Percentiles rank a stretch among this genome's conserved stretches.
These are phyloP conservation scores for Psilanteris sp. DNA, from an alignment of 1,140 invertebrate species.

Conservation along the genomic window DNA sequence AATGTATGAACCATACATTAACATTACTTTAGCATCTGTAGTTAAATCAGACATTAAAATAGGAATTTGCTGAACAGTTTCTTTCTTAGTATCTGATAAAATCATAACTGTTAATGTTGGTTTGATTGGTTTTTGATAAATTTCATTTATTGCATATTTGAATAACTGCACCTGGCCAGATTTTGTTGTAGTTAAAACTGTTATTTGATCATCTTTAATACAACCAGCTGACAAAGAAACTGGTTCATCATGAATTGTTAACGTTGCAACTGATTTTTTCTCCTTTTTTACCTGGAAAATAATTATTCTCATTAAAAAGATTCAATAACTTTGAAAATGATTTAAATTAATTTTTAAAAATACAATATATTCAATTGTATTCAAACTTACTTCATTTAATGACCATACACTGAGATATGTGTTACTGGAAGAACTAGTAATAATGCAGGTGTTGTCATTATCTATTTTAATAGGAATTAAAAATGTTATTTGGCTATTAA, in stretches of 20 bases:
- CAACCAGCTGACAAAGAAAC: constrained; percentile 71
- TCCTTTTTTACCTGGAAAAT: constrained; percentile 69
- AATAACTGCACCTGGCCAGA: constrained; percentile 89
- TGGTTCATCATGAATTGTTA: constrained; percentile 75
- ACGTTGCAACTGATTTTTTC: constrained; percentile 77
- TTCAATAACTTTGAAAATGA: background rate
- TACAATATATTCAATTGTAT: no score
- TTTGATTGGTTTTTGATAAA: constrained; percentile 85
- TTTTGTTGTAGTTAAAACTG: constrained; percentile 82
- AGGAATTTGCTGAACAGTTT: constrained; percentile 80
- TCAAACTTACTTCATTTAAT: constrained; percentile 74
- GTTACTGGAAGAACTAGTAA: constrained; percentile 83
- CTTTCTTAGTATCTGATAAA: constrained; percentile 81
- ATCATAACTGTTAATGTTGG: constrained; percentile 86
- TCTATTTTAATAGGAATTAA: constrained; percentile 78
- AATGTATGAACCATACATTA: constrained; percentile 81
- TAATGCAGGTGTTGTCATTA: constrained; percentile 74
- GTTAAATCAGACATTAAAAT: constrained; percentile 78
- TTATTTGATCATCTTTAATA: constrained; percentile 63
- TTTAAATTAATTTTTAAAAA: no score
- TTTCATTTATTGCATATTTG: constrained; percentile 87
- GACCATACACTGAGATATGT: constrained; percentile 83
- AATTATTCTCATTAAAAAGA: constrained; percentile 14
- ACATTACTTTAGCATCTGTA: constrained; percentile 78
- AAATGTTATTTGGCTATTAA: constrained; percentile 83